Evolutionary conservation across 2,888 invertebrate genomes (phyloP).

Genomic region (Conus canariensis): DNA sequence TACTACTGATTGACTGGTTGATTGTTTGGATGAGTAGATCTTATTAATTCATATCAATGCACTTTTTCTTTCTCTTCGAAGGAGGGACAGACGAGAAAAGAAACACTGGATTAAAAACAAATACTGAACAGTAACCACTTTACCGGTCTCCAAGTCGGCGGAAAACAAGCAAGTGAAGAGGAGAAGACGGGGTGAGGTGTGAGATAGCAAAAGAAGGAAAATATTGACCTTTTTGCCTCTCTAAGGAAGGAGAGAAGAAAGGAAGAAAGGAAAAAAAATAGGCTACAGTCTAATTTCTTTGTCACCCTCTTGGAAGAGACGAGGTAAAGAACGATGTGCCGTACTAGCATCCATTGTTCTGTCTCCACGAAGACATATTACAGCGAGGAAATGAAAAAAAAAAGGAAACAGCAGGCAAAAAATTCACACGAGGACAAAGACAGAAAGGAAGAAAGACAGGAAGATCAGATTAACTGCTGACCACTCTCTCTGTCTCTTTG

Average conservation of each 20-base stretch:
- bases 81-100: too few relatives aligned
- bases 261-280: too few relatives aligned
- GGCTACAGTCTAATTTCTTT: too few relatives aligned
- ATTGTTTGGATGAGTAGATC: neutral
- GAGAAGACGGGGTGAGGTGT: neutral
- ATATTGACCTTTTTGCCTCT: too few relatives aligned
- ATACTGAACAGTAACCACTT: neutral
- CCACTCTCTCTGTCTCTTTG: constrained; percentile 81
- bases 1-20: neutral
- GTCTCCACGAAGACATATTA: neutral
- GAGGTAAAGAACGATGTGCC: too few relatives aligned
- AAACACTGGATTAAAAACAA: neutral
- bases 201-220: neutral
- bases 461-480: neutral
- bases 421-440: neutral
- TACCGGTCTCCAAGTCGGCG: neutral
- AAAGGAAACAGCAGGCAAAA: neutral
- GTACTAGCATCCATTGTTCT: too few relatives aligned
- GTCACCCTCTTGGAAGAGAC: too few relatives aligned
- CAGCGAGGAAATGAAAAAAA: neutral
- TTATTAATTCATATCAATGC: too few relatives aligned
- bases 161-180: neutral
- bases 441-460: neutral
- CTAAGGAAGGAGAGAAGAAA: too few relatives aligned
- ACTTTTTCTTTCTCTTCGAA: too few relatives aligned